Evolutionary conservation across 2,113 vertebrate genomes (phyloP).

Genomic region (Nibea coibor): DNA sequence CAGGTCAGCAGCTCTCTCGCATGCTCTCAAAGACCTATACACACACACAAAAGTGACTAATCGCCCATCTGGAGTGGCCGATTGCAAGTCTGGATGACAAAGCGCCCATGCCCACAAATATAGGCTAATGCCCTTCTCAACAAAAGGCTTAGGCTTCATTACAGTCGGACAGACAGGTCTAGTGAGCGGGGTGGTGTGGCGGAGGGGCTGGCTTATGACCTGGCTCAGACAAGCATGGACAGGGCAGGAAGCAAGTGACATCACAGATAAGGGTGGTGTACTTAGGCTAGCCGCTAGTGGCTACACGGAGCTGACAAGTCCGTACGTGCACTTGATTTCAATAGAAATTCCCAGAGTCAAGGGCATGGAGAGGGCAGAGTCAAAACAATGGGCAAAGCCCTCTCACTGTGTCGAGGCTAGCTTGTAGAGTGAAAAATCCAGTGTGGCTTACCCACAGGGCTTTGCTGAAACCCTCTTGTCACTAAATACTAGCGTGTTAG

Average conservation of each 20-base stretch:
- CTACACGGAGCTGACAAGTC: conserved; percentile 61
- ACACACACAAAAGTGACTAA: conserved; percentile 70
- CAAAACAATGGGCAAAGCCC: conserved; percentile 50
- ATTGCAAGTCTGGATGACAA: conserved; percentile 70
- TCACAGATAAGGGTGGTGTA: conserved; percentile 69
- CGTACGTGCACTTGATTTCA: conserved; percentile 65
- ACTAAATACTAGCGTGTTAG: conserved; percentile 57
- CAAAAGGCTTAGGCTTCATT: conserved; percentile 72
- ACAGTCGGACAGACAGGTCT: conserved; percentile 62
- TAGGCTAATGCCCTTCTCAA: conserved; percentile 74
- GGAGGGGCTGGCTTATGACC: conserved; percentile 51
- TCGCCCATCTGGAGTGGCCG: conserved; percentile 71
- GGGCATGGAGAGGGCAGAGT: conserved; percentile 66
- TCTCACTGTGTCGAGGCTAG: conserved; percentile 50
- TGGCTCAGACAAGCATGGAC: conserved; percentile 62
- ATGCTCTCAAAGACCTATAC: conserved; percentile 32
- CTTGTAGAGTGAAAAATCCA: conserved; percentile 65
- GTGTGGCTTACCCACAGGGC: conserved; percentile 53
- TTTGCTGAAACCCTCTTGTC: conserved; percentile 50
- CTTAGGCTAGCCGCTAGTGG: conserved; percentile 57
- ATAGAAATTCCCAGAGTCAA: conserved; percentile 60
- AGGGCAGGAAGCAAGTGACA: conserved; percentile 64
- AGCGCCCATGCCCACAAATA: conserved; percentile 62
- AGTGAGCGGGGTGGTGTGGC: background rate
- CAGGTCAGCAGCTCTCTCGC: conserved; percentile 34